Evolutionary conservation across 2,113 vertebrate species (phyloP).

Genomic region (Calcarius ornatus): DNA sequence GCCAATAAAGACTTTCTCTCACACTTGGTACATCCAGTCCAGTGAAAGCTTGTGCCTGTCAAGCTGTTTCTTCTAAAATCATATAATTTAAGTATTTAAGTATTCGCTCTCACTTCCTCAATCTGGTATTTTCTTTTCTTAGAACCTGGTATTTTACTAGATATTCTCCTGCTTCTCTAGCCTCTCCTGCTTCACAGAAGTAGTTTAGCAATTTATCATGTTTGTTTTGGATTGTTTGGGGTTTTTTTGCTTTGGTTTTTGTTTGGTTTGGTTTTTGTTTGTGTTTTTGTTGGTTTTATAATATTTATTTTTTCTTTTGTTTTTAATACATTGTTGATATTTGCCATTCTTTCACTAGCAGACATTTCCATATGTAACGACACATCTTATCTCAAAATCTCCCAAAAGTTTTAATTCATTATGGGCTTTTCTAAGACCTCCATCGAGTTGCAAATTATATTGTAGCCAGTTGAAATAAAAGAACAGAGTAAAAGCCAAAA

Average conservation of each 20-base stretch:
- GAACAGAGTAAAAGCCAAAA: background rate
- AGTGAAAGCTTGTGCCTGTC: background rate
- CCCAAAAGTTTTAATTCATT: background rate
- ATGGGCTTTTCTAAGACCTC: background rate
- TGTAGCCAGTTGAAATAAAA: background rate
- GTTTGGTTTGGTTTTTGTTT: background rate
- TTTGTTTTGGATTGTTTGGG: background rate
- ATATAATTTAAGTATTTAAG: background rate
- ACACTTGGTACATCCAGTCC: background rate
- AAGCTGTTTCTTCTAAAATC: background rate
- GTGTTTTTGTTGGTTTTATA: no score
- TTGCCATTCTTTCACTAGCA: background rate
- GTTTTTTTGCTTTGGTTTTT: background rate
- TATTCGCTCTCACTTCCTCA: background rate
- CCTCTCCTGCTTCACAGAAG: background rate
- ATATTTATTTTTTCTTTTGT: background rate
- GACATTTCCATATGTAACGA: background rate
- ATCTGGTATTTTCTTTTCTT: background rate
- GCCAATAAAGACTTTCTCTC: background rate
- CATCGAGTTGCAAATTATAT: background rate
- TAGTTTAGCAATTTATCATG: background rate
- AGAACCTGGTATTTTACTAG: background rate
- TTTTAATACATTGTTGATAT: background rate
- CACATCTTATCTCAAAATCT: background rate
- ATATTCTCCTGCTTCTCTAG: background rate